These are phyloP conservation scores for Ligdia adustata DNA, from an alignment of 2,888 invertebrate genomes.

Conservation along the genomic window DNA sequence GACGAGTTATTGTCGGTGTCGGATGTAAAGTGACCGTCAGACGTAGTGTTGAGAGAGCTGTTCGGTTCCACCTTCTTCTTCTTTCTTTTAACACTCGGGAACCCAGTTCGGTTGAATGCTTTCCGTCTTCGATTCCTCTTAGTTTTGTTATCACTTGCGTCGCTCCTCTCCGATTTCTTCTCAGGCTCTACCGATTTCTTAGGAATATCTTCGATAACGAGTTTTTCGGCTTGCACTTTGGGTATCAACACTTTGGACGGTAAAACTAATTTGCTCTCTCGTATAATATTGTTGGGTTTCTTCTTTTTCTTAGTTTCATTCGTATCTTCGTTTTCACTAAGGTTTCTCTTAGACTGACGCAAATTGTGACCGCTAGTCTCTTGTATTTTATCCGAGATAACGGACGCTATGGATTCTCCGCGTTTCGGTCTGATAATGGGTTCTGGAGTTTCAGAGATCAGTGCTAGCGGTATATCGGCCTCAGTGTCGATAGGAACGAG, in stretches of 20 bases:
- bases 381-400: constrained; percentile 77
- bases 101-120: constrained; percentile 93
- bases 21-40: constrained; percentile 68
- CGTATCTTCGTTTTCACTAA: constrained; percentile 64
- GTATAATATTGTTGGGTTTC: constrained; percentile 64
- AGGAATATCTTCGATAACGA: constrained; percentile 53
- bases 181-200: constrained; percentile 55
- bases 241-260: constrained; percentile 68
- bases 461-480: constrained; percentile 69
- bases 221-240: constrained; percentile 71
- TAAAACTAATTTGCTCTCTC: constrained; percentile 76
- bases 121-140: constrained; percentile 87
- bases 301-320: constrained; percentile 76
- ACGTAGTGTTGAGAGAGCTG: constrained; percentile 49
- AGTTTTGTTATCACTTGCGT: constrained; percentile 55
- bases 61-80: constrained; percentile 86
- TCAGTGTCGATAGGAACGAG: constrained; percentile 69
- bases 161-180: constrained; percentile 56
- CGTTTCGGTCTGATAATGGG: constrained; percentile 71
- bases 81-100: constrained; percentile 92
- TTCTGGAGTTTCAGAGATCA: constrained; percentile 71
- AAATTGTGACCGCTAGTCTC: constrained; percentile 77
- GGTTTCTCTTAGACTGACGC: constrained; percentile 73
- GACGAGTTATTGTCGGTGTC: constrained; percentile 71
- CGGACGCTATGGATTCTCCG: constrained; percentile 76